A percentile compares a stretch with the other conserved stretches of the same genome.
Evolutionary conservation across 1,140 invertebrate species (phyloP).

Genomic region (Berghia stephanieae): DNA sequence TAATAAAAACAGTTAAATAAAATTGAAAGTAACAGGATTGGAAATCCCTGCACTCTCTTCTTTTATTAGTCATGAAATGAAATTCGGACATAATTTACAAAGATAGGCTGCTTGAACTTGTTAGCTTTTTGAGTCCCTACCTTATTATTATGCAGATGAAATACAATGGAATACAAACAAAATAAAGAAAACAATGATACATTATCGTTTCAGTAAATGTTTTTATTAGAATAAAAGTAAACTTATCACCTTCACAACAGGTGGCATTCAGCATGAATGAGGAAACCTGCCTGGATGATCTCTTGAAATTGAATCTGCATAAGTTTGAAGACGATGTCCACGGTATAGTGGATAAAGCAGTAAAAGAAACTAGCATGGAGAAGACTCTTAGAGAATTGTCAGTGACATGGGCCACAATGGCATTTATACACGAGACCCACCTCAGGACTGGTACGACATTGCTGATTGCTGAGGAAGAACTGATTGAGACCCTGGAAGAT

Average conservation of each 20-base stretch:
- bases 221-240: no score
- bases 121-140: no score
- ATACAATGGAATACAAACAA: no score
- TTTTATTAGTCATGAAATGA: no score
- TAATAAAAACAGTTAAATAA: no score
- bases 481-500: conserved; percentile 96
- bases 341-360: conserved; percentile 95
- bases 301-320: conserved; percentile 89
- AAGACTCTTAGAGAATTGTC: conserved; percentile 90
- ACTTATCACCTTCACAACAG: no score
- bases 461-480: conserved; percentile 88
- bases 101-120: no score
- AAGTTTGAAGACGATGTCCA: conserved; percentile 96
- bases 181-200: not conserved
- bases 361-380: conserved; percentile 98
- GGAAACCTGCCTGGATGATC: conserved; percentile 88
- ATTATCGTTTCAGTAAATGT: not conserved
- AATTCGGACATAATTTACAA: no score
- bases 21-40: no score
- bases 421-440: conserved; percentile 91
- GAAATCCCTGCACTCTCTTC: no score
- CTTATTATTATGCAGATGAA: no score
- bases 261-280: conserved; percentile 93
- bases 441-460: conserved; percentile 82
- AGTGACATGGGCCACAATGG: conserved; percentile 91